Conservation (phyloP, 2,888 invertebrate genomes). For the Andrena haemorrhoa region DNA sequence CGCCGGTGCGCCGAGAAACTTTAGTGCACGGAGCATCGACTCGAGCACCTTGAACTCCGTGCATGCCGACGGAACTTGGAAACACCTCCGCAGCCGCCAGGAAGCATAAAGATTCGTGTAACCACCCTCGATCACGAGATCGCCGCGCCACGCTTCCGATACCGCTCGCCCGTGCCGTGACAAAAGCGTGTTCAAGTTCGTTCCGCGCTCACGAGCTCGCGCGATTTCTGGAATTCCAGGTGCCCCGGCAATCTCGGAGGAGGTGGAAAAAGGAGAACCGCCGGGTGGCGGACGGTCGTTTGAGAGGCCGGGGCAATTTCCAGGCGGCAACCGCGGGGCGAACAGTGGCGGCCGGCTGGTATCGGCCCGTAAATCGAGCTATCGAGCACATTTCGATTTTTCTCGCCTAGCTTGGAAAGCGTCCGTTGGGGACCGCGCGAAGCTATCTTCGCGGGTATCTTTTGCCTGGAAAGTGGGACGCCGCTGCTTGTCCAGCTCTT, state of each 20-base stretch:
- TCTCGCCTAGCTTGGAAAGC: slow-evolving; percentile 59
- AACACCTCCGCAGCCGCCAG: too few relatives aligned
- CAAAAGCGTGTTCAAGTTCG: too few relatives aligned
- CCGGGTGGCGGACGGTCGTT: not conserved
- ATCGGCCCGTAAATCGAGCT: slow-evolving; percentile 53
- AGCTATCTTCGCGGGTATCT: slow-evolving; percentile 69
- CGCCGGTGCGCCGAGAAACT: too few relatives aligned
- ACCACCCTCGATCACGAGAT: too few relatives aligned
- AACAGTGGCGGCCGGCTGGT: slow-evolving; percentile 38
- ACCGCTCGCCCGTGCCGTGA: too few relatives aligned
- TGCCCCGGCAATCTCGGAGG: not conserved
- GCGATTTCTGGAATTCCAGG: not conserved
- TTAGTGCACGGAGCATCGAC: rapidly evolving
- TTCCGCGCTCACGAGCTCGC: not conserved
- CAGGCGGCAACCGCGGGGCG: slow-evolving; percentile 18
- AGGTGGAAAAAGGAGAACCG: not conserved
- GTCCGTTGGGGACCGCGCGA: slow-evolving; percentile 47
- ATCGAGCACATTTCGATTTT: slow-evolving; percentile 61
- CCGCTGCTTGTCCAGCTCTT: slow-evolving; percentile 58
- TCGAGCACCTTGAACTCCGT: too few relatives aligned
- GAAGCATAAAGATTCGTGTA: too few relatives aligned
- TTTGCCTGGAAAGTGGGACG: slow-evolving; percentile 70
- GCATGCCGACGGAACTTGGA: too few relatives aligned
- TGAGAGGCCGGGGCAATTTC: slow-evolving; percentile 12
- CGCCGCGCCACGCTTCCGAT: too few relatives aligned